These are phyloP conservation scores for Pardalotus punctatus DNA, from an alignment of 2,113 vertebrate genomes.

Conservation along the genomic window DNA sequence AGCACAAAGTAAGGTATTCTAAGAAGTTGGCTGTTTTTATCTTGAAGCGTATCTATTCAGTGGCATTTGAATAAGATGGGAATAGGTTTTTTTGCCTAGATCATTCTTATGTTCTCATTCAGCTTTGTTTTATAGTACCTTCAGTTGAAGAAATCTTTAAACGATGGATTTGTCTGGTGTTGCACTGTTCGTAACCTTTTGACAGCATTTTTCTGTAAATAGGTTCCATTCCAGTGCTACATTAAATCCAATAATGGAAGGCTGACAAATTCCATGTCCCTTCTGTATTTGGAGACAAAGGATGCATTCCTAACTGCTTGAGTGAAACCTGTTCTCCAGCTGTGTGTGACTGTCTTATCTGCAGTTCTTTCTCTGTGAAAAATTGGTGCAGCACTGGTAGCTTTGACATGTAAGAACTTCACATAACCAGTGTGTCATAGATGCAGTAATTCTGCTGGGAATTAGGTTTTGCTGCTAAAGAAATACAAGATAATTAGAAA, in stretches of 20 bases:
- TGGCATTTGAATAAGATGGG: neutral
- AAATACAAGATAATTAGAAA: neutral
- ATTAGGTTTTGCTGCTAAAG: neutral
- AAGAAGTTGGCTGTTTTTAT: neutral
- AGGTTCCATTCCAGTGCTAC: slow-evolving; percentile 63
- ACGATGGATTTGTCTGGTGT: neutral
- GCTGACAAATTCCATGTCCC: slow-evolving; percentile 22
- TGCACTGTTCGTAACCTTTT: slow-evolving; percentile 55
- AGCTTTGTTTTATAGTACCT: neutral
- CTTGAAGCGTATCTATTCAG: neutral
- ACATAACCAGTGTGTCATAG: neutral
- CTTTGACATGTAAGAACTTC: neutral
- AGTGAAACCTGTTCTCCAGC: neutral
- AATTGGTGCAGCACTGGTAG: neutral
- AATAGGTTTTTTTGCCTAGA: neutral
- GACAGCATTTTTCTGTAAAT: neutral
- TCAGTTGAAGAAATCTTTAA: neutral
- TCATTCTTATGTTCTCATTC: neutral
- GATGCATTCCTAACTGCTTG: neutral
- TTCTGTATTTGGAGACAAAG: slow-evolving; percentile 47
- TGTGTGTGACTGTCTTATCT: neutral
- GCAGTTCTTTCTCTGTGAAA: neutral
- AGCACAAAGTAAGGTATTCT: neutral
- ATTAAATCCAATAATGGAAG: neutral
- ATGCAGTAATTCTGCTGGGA: neutral